These are phyloP conservation scores for Connochaetes taurinus DNA, from an alignment of 2,113 vertebrate species.

Conservation along the genomic window DNA sequence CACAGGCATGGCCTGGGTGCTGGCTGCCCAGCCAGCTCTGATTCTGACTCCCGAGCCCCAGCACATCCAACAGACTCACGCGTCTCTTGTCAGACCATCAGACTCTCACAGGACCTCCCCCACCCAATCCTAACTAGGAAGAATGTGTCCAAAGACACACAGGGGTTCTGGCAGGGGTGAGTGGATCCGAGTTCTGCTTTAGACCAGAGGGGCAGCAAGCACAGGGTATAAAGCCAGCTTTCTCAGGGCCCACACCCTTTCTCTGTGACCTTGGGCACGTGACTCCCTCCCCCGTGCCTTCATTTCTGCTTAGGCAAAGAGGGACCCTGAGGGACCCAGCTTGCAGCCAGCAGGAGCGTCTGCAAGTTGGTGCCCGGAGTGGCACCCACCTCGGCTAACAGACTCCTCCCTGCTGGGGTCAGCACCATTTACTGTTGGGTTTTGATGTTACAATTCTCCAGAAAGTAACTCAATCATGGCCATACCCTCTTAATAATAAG, in stretches of 20 bases:
- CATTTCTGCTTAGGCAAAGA: neutral
- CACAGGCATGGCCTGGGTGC: neutral
- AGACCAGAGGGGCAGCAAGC: neutral
- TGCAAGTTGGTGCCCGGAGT: neutral
- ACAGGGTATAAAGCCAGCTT: fast-evolving
- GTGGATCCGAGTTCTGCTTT: neutral
- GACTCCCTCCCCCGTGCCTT: neutral
- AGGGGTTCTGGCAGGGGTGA: neutral
- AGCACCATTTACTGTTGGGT: neutral
- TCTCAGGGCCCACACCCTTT: neutral
- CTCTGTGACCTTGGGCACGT: fast-evolving
- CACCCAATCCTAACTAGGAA: neutral
- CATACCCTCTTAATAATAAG: fast-evolving
- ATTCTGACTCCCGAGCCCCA: neutral
- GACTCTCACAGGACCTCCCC: neutral
- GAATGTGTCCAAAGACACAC: neutral
- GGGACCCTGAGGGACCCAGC: fast-evolving
- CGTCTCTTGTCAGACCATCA: neutral
- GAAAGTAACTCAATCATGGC: neutral
- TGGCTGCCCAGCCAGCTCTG: neutral
- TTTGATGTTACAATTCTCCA: fast-evolving
- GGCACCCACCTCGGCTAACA: fast-evolving
- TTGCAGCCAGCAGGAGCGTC: neutral
- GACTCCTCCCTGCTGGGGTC: neutral
- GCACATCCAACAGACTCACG: neutral